Evolutionary conservation across 2,113 vertebrate genomes (phyloP).

Genomic region (Nannospalax galili): DNA sequence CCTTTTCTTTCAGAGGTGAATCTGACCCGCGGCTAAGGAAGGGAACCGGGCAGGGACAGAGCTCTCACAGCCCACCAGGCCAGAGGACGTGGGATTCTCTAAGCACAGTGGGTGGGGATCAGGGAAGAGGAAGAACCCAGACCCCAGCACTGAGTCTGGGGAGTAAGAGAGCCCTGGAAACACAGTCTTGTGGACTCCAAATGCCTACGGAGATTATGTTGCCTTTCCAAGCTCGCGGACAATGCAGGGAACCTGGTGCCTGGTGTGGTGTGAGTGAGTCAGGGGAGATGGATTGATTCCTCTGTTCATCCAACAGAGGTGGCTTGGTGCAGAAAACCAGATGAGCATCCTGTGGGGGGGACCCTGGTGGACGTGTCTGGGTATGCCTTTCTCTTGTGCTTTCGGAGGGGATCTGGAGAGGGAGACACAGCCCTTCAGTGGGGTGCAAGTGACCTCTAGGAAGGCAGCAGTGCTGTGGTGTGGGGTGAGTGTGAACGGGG

Average conservation of each 20-base stretch:
- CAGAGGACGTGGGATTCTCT: background rate
- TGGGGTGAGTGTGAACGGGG: background rate
- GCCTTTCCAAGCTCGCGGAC: background rate
- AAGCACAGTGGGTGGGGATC: background rate
- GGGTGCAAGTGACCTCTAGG: no score
- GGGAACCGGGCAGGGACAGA: rapidly evolving
- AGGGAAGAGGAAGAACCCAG: background rate
- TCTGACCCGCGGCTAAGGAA: background rate
- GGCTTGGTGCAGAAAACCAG: background rate
- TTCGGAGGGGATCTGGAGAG: background rate
- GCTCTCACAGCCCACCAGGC: background rate
- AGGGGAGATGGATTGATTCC: background rate
- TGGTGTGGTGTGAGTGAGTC: background rate
- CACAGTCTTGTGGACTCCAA: constrained; percentile 33
- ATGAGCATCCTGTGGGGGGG: constrained; percentile 32
- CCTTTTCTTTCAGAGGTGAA: background rate
- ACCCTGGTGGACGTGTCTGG: background rate
- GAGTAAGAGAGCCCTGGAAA: constrained; percentile 62
- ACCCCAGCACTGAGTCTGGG: background rate
- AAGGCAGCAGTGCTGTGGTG: background rate
- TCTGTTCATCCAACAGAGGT: background rate
- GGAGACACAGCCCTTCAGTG: background rate
- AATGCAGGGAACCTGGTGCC: background rate
- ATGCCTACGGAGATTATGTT: constrained; percentile 77
- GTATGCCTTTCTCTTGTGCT: background rate